Conservation (phyloP, 2,797 vertebrate species). For the Hippopotamyrus pictus region DNA sequence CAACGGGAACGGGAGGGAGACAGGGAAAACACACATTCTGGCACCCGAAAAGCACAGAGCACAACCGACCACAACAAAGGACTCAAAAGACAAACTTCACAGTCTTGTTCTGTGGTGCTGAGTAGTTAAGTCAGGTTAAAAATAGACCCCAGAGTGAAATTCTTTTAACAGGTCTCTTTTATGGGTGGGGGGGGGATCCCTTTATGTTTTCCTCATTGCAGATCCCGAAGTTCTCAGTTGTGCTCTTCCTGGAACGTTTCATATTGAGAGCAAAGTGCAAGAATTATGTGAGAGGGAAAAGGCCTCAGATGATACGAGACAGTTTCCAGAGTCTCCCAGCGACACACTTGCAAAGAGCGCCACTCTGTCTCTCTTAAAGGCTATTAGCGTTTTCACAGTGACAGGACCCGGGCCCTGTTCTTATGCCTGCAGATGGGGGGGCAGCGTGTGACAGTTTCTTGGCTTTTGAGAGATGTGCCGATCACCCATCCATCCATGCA, state of each 20-base stretch:
- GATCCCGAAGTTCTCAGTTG: neutral
- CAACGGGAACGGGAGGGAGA: conserved; percentile 68
- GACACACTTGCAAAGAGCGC: neutral
- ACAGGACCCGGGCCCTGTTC: neutral
- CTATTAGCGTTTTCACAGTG: neutral
- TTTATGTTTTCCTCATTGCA: conserved; percentile 1
- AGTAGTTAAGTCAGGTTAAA: conserved; percentile 22
- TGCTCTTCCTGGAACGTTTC: neutral
- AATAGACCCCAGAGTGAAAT: conserved; percentile 45
- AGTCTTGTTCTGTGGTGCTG: conserved; percentile 37
- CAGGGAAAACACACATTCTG: conserved; percentile 56
- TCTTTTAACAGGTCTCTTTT: conserved; percentile 57
- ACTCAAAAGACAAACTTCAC: conserved; percentile 61
- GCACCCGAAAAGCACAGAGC: conserved; percentile 71
- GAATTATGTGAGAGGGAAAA: conserved; percentile 34
- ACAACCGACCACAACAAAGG: conserved; percentile 84
- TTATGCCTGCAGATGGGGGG: neutral
- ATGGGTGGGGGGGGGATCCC: neutral
- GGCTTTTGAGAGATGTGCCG: neutral
- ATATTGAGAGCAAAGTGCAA: neutral
- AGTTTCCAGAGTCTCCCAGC: neutral
- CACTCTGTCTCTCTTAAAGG: conserved; percentile 6
- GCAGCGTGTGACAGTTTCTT: neutral
- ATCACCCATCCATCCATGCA: conserved; percentile 6
- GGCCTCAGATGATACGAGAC: conserved; percentile 65